phyloP scores from a whole-genome alignment of 2,888 invertebrate genomes.

The Drosophila affinis region DNA sequence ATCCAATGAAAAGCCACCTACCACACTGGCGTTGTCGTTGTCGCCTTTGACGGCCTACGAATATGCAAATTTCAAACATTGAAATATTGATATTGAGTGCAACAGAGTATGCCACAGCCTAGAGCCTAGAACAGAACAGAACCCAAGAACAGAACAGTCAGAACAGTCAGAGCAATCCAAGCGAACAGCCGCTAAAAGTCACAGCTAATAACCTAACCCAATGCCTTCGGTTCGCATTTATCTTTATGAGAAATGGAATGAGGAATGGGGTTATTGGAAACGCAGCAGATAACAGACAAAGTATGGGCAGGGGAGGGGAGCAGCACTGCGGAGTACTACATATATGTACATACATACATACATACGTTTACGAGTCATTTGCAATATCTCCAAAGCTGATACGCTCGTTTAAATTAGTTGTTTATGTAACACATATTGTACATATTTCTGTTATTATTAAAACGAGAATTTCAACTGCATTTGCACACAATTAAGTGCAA shows the following conservation, averaged over 20 bases:
- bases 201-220: conserved; percentile 71
- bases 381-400: conserved; percentile 45
- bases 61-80: conserved; percentile 55
- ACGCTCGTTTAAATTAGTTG: conserved; percentile 55
- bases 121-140: too few relatives aligned
- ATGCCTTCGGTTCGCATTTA: conserved; percentile 67
- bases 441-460: conserved; percentile 26
- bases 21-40: conserved; percentile 36
- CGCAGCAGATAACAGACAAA: conserved; percentile 60
- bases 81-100: conserved; percentile 67
- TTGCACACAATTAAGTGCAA: conserved; percentile 55
- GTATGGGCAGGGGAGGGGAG: neutral
- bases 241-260: conserved; percentile 76
- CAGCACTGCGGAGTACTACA: neutral
- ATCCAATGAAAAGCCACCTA: conserved; percentile 57
- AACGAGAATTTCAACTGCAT: conserved; percentile 52
- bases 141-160: neutral
- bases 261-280: conserved; percentile 71
- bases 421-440: conserved; percentile 58
- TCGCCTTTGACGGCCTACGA: conserved; percentile 62
- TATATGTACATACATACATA: too few relatives aligned
- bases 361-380: conserved; percentile 47
- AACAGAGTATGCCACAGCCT: conserved; percentile 48
- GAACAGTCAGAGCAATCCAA: neutral
- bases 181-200: conserved; percentile 51